Base-by-base conservation (phyloP, 2,888 invertebrate genomes). In the Polymixis lichenea region DNA sequence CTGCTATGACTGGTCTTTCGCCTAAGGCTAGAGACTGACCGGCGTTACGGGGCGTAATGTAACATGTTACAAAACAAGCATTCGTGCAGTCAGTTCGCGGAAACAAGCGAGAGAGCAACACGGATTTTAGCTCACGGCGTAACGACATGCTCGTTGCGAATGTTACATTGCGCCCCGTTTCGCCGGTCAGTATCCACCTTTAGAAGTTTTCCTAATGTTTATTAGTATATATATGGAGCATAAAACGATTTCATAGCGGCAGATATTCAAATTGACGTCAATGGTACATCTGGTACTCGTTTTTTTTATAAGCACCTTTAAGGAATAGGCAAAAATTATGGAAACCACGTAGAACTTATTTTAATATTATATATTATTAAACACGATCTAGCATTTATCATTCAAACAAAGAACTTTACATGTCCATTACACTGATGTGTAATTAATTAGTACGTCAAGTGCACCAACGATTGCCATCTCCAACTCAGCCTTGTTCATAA, bases 211-310 rank as follows among this genome's bases (percentile, higher is more conserved):
- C 32, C 4, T 32, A 32, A 32, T 66, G 28, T 43, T 62, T 25
- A 46, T n/a, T 25, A 76, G 66, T 32, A 49, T 43, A 67, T 43
- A 67, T 53, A 43, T 69, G 77, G 60, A 69, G 82, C 65, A 82
- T 46, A 17, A 46, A 68, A 49, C 32, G 25, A 55, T 51, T 67
- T 38, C 51, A 56, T 53, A 53, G 46, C 49, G 15, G 67, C 68
- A 68, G 17, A 68, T 32, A 64, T 68, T 64, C 51, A 64, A 38
- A 62, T 70, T 67, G 72, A 83, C 80, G 80, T 71, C 80, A 78
- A 71, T 71, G 19, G 38, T 49, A 68, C 58, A 67, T 67, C 55
- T 79, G 65, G 64, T 77, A 69, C 69, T 82, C 82, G 58, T 56
- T 66, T n/a, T 77, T 71, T 38, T 70, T 77, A 66, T 83, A 76